Evolutionary conservation across 2,888 invertebrate genomes (phyloP), one percentile per base, ranked within the genome.

Genomic region (Ethmia dodecea): DNA sequence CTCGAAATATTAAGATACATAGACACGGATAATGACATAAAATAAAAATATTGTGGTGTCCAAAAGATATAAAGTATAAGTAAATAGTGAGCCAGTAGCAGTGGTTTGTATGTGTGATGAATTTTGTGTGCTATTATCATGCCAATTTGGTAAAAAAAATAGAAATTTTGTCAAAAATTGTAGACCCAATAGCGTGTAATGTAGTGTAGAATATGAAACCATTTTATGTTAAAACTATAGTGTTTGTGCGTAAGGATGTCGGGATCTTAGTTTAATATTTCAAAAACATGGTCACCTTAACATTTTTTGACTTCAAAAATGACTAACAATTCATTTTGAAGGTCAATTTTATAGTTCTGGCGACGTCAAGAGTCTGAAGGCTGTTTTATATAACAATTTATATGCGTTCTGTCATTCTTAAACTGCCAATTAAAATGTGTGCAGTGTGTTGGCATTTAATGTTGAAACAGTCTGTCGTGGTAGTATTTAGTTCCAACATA

Each of bases 401-500:
- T n/a, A n/a, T n/a, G n/a, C n/a, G n/a, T n/a, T n/a, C n/a, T n/a
- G n/a, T 31, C 3, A 33, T 22, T 22, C n/a, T 9, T 30, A 32
- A 34, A 38, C 51, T 55, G 71, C 67, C 69, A 69, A 64, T 60
- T 57, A 44, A 51, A 64, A 80, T 81, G 80, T 80, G 74, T 83
- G 83, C 84, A 81, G 80, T 79, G 84, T 84, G 84, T 83, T 84
- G 84, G 83, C 83, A 74, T 70, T 13, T 50, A 46, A 38, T 52
- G 57, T 60, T 54, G 50, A 52, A 51, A 53, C 52, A 40, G 37
- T 38, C 39, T 47, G 52, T 58, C 52, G 45, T 43, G 26, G 18
- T 42, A 26, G 22, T 8, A 22, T 46, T 42, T 44, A 43, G 52
- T 52, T 55, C 52, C 48, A 60, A 60, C 55, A 41, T 31, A 40